Conservation (phyloP, 2,113 vertebrate genomes). For the Poeciliopsis occidentalis region DNA sequence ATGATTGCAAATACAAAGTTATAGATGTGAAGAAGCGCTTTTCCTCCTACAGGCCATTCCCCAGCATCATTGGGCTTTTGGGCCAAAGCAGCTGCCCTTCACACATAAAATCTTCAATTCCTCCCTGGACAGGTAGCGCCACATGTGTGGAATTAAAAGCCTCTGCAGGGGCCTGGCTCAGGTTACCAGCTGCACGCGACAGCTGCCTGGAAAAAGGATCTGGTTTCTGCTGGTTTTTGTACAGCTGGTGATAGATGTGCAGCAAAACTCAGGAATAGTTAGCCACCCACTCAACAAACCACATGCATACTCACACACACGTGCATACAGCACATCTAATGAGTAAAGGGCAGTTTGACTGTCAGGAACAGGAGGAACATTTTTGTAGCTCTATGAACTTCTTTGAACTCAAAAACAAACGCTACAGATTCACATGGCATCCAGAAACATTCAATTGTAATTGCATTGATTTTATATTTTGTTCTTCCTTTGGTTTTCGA, state of each 20-base stretch:
- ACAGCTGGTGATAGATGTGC: slow-evolving; percentile 76
- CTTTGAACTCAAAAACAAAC: slow-evolving; percentile 42
- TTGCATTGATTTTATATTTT: not conserved
- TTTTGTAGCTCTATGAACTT: slow-evolving; percentile 57
- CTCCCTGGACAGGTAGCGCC: slow-evolving; percentile 80
- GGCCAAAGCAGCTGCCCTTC: slow-evolving; percentile 74
- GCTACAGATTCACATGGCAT: not conserved
- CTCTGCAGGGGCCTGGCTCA: slow-evolving; percentile 51
- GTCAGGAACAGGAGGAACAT: slow-evolving; percentile 73
- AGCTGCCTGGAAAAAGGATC: slow-evolving; percentile 78
- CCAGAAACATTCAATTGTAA: not conserved
- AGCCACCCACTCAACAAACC: not conserved
- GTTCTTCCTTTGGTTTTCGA: not conserved
- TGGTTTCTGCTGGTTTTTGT: slow-evolving; percentile 75
- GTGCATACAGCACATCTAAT: slow-evolving; percentile 32
- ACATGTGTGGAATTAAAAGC: slow-evolving; percentile 78
- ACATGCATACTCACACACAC: not conserved
- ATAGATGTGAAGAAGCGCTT: slow-evolving; percentile 25
- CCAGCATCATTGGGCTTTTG: slow-evolving; percentile 40
- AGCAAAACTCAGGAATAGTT: slow-evolving; percentile 64
- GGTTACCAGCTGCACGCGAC: slow-evolving; percentile 82
- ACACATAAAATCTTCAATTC: slow-evolving; percentile 76
- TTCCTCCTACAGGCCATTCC: slow-evolving; percentile 3
- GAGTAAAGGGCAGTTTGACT: slow-evolving; percentile 69
- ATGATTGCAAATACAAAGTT: slow-evolving; percentile 3